phyloP scores from a whole-genome alignment of 2,113 vertebrate species.

The Salvelinus fontinalis region DNA sequence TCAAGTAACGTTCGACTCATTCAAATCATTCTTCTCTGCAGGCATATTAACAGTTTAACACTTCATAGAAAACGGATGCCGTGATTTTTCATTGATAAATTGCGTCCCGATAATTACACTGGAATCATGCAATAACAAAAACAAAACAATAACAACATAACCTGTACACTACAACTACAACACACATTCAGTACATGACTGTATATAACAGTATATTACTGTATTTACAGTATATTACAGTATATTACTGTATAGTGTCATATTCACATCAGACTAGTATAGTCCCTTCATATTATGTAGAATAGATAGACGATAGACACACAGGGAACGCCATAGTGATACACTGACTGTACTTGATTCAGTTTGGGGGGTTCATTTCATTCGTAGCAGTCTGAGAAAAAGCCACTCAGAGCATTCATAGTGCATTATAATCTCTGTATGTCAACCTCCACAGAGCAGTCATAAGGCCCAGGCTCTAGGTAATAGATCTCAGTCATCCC shows the following conservation, averaged over 20 bases:
- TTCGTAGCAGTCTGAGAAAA: too few relatives aligned
- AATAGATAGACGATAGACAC: too few relatives aligned
- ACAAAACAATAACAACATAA: conserved; percentile 32
- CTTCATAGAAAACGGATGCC: conserved; percentile 41
- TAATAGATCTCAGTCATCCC: background rate
- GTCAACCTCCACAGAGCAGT: conserved; percentile 41
- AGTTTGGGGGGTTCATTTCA: too few relatives aligned
- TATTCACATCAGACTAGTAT: too few relatives aligned
- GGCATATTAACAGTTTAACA: conserved; percentile 53
- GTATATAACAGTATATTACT: too few relatives aligned
- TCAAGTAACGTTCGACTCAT: background rate
- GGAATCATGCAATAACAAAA: conserved; percentile 49
- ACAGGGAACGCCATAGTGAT: too few relatives aligned
- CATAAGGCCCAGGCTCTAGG: conserved; percentile 53
- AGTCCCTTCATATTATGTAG: too few relatives aligned
- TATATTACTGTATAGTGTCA: too few relatives aligned
- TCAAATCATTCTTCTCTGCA: conserved; percentile 14
- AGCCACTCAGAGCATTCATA: too few relatives aligned
- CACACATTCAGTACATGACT: conserved; percentile 10
- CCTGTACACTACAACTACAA: conserved; percentile 47
- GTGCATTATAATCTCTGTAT: conserved; percentile 26
- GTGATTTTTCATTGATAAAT: background rate
- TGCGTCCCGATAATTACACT: conserved; percentile 38
- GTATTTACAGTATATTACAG: too few relatives aligned
- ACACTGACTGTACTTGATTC: too few relatives aligned